These are phyloP conservation scores for Octodon degus DNA, from an alignment of 2,113 vertebrate genomes.

Conservation along the genomic window DNA sequence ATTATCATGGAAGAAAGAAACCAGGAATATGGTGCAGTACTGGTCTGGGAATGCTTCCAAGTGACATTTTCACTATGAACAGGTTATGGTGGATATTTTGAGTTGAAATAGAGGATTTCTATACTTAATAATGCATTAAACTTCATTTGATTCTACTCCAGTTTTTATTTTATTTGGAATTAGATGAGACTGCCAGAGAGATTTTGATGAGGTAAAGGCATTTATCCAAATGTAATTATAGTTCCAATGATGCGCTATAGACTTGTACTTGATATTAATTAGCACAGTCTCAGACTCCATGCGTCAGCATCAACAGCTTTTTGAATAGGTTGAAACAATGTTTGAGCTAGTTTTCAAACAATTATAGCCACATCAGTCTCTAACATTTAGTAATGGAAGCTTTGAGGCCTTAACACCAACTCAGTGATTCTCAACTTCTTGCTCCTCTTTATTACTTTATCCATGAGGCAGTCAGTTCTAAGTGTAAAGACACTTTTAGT, in stretches of 20 bases:
- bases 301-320: conserved; percentile 18
- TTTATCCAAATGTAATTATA: neutral
- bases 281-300: neutral
- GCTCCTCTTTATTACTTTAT: neutral
- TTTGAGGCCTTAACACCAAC: neutral
- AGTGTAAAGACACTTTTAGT: neutral
- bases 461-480: neutral
- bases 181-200: neutral
- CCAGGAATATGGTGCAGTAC: neutral
- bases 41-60: neutral
- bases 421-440: neutral
- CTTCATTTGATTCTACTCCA: neutral
- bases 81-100: neutral
- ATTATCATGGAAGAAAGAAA: neutral
- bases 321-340: neutral
- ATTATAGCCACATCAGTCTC: neutral
- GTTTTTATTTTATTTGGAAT: neutral
- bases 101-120: neutral
- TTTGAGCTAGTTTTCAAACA: conserved; percentile 32
- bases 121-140: neutral
- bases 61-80: neutral
- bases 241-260: neutral
- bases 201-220: neutral
- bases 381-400: neutral
- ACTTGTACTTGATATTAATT: conserved; percentile 31